A percentile compares a stretch with the other conserved stretches of the same genome.
These are phyloP conservation scores for Acropora tenuis DNA, from an alignment of 64 coral and sea anemone species.

Conservation along the genomic window DNA sequence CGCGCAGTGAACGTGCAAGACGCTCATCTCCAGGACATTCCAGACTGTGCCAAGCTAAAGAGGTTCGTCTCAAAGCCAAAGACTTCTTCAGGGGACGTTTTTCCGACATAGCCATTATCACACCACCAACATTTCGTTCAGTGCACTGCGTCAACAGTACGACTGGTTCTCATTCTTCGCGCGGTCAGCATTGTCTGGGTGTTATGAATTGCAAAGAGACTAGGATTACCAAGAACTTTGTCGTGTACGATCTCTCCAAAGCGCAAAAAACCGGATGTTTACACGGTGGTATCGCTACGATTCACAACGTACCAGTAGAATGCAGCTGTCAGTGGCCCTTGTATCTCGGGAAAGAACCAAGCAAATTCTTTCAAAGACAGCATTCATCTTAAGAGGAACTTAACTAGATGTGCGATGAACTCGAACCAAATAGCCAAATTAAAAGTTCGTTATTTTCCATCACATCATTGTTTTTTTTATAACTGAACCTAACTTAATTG, in stretches of 20 bases:
- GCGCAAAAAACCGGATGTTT: background rate
- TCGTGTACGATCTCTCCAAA: background rate
- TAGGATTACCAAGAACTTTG: conserved; percentile 8
- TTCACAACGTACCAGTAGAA: conserved; percentile 1
- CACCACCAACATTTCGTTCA: background rate
- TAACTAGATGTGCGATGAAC: background rate
- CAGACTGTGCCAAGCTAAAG: background rate
- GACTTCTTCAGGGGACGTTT: conserved; percentile 8
- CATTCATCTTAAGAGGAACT: too few relatives aligned
- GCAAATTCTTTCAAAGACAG: background rate
- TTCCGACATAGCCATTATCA: background rate
- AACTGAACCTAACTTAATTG: too few relatives aligned
- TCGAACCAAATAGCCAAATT: background rate
- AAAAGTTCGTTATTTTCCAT: background rate
- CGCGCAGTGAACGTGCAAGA: background rate
- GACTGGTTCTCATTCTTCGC: background rate
- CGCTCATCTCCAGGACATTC: background rate
- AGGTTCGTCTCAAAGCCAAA: background rate
- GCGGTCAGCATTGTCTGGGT: background rate
- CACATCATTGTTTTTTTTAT: background rate
- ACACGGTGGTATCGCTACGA: background rate
- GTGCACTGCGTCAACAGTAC: background rate
- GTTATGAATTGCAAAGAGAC: conserved; percentile 39
- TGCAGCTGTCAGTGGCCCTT: conserved; percentile 17
- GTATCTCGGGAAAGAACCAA: background rate